Conservation (phyloP, 2,888 invertebrate species). For the Drosophila atripex region DNA sequence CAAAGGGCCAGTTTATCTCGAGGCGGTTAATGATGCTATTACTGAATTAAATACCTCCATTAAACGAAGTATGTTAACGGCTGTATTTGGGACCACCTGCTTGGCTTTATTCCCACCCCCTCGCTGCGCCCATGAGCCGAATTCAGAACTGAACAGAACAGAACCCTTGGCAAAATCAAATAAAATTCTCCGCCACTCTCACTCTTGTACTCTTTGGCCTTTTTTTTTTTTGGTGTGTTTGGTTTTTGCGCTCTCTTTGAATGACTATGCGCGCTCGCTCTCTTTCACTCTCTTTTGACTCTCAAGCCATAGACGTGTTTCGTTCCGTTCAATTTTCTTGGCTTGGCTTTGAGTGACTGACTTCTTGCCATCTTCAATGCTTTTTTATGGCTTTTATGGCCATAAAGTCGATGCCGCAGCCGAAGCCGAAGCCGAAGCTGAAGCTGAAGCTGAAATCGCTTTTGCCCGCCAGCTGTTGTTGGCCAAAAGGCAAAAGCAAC, state of each 20-base stretch:
- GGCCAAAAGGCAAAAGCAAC: conserved; percentile 31
- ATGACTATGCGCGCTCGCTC: conserved; percentile 37
- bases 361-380: conserved; percentile 55
- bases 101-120: background rate
- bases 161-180: conserved; percentile 47
- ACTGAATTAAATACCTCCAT: conserved; percentile 1
- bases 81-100: conserved; percentile 8
- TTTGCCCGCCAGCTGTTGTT: conserved; percentile 72
- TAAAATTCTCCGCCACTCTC: conserved; percentile 56
- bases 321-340: conserved; percentile 48
- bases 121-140: background rate
- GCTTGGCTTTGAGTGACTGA: conserved; percentile 43
- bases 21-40: background rate
- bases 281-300: conserved; percentile 14
- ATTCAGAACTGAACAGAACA: background rate
- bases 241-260: conserved; percentile 24
- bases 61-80: conserved; percentile 1
- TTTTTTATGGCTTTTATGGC: conserved; percentile 76
- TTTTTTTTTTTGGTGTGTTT: background rate
- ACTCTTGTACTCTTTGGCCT: conserved; percentile 7
- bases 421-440: conserved; percentile 28
- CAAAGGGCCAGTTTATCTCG: background rate
- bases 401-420: conserved; percentile 66
- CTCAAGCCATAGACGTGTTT: conserved; percentile 12
- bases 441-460: conserved; percentile 48